Conservation (phyloP, 2,113 vertebrate species). For the Nerophis lumbriciformis region DNA sequence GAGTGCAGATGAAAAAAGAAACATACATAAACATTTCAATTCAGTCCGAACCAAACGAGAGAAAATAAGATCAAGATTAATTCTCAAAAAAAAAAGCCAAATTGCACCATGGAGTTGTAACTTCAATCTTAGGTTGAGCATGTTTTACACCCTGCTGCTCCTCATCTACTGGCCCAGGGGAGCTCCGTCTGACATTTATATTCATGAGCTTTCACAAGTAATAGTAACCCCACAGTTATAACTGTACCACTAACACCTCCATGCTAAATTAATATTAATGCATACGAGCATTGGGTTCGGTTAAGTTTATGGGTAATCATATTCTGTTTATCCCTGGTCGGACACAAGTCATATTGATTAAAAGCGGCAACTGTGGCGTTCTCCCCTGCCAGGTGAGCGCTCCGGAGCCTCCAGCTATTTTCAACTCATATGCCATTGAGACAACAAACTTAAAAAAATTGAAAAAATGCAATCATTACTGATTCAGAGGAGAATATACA, state of each 20-base stretch:
- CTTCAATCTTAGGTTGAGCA: conserved; percentile 36
- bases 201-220: conserved; percentile 70
- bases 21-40: conserved; percentile 11
- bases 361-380: conserved; percentile 55
- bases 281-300: conserved; percentile 65
- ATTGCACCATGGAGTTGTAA: conserved; percentile 17
- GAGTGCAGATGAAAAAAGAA: conserved; percentile 16
- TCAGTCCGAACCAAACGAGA: conserved; percentile 9
- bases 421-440: conserved; percentile 43
- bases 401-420: conserved; percentile 59
- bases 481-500: conserved; percentile 13
- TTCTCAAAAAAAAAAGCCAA: conserved; percentile 17
- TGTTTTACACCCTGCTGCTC: conserved; percentile 46
- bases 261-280: conserved; percentile 78
- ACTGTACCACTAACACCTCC: conserved; percentile 54
- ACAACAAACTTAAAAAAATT: conserved; percentile 20
- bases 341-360: conserved; percentile 74
- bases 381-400: conserved; percentile 53
- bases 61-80: conserved; percentile 33
- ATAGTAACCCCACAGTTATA: conserved; percentile 69
- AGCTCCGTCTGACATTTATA: conserved; percentile 59
- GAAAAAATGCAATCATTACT: conserved; percentile 20
- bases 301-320: conserved; percentile 80
- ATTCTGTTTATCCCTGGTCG: conserved; percentile 76
- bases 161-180: conserved; percentile 49